These are phyloP conservation scores for Champsocephalus gunnari DNA, from an alignment of 2,797 vertebrate genomes.

Conservation along the genomic window DNA sequence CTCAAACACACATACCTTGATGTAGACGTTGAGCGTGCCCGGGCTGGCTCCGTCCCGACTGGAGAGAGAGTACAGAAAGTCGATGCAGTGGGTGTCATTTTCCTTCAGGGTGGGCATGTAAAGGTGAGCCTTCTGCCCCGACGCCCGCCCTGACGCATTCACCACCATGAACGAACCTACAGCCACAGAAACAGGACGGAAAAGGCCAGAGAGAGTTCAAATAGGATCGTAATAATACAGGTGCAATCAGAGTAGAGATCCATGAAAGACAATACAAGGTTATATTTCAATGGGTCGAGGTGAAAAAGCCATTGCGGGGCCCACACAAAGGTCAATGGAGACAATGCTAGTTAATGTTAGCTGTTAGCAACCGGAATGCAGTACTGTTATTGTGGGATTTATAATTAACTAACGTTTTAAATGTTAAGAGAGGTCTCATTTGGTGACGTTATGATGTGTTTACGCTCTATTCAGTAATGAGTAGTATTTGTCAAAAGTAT, in stretches of 20 bases:
- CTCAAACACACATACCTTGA: conserved; percentile 81
- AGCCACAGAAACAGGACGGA: not conserved
- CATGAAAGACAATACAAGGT: not conserved
- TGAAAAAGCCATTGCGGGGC: too few species aligned
- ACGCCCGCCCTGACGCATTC: conserved; percentile 93
- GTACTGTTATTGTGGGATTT: too few species aligned
- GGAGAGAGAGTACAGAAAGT: conserved; percentile 96
- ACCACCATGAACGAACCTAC: conserved; percentile 97
- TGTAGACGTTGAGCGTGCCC: conserved; percentile 93
- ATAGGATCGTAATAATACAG: not conserved
- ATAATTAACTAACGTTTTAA: too few species aligned
- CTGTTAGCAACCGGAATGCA: too few species aligned
- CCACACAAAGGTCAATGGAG: too few species aligned
- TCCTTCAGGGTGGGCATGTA: conserved; percentile 95
- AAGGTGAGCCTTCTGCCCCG: conserved; percentile 95
- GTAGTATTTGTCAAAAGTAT: too few species aligned
- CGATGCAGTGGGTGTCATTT: conserved; percentile 97
- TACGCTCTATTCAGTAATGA: too few species aligned
- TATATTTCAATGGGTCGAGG: too few species aligned
- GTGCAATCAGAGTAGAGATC: not conserved
- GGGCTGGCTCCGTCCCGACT: conserved; percentile 93
- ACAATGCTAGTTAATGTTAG: too few species aligned
- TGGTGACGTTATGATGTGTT: too few species aligned
- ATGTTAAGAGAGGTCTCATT: too few species aligned
- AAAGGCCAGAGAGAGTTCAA: not conserved